phyloP scores from a whole-genome alignment of 2,113 vertebrate genomes.

The Neogobius melanostomus region DNA sequence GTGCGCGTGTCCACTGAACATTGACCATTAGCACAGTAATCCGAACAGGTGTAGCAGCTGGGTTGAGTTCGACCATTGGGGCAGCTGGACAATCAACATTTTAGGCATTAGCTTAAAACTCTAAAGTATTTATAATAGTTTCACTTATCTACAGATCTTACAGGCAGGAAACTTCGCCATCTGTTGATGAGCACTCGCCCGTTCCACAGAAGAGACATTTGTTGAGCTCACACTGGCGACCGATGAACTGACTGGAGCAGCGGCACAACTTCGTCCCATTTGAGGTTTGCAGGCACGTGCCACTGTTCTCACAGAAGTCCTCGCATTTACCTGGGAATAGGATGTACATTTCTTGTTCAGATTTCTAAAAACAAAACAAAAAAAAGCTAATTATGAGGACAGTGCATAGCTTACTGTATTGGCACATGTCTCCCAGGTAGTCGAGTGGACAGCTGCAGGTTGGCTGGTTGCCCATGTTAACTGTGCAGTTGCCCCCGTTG shows the following conservation, averaged over 20 bases:
- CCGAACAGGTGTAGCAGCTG: constrained; percentile 85
- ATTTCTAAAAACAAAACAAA: neutral
- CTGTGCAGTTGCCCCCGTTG: constrained; percentile 87
- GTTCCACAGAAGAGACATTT: constrained; percentile 89
- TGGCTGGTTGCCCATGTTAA: constrained; percentile 94
- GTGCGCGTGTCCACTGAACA: constrained; percentile 83
- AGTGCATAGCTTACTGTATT: constrained; percentile 85
- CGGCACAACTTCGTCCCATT: constrained; percentile 82
- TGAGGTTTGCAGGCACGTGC: constrained; percentile 83
- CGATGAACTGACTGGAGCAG: constrained; percentile 82
- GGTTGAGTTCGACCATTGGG: constrained; percentile 79
- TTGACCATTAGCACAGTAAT: constrained; percentile 85
- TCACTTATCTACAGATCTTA: constrained; percentile 46
- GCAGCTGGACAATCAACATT: constrained; percentile 75
- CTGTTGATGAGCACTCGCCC: constrained; percentile 79
- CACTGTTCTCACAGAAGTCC: constrained; percentile 84
- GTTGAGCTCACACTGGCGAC: constrained; percentile 81
- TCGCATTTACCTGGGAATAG: constrained; percentile 82
- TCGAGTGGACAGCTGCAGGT: constrained; percentile 82
- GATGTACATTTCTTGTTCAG: neutral
- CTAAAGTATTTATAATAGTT: neutral
- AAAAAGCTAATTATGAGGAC: neutral
- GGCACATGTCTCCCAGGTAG: constrained; percentile 91
- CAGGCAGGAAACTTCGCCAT: constrained; percentile 85
- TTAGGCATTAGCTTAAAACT: neutral